phyloP scores from a whole-genome alignment of 2,888 invertebrate species.

The Acanthacorydalis orientalis region DNA sequence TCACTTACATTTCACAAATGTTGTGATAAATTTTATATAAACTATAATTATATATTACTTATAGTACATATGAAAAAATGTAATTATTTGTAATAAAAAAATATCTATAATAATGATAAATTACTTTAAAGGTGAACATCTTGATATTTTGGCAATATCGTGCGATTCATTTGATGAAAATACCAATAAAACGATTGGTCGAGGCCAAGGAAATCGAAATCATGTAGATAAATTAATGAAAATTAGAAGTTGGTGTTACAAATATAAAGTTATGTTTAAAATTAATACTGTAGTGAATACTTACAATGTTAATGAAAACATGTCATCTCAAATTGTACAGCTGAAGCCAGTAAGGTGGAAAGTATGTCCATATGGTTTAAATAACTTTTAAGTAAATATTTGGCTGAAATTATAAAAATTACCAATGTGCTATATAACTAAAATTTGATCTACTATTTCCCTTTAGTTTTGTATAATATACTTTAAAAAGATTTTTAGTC shows the following conservation, averaged over 20 bases:
- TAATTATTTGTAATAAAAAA: too few relatives aligned
- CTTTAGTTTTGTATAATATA: too few relatives aligned
- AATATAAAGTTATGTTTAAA: constrained; percentile 30
- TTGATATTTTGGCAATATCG: constrained; percentile 33
- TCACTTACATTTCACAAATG: too few relatives aligned
- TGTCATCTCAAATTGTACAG: constrained; percentile 23
- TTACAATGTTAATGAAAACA: constrained; percentile 29
- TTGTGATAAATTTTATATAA: too few relatives aligned
- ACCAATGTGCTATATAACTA: too few relatives aligned
- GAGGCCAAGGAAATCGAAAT: constrained; percentile 23
- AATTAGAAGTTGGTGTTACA: constrained; percentile 26
- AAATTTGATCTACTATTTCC: too few relatives aligned
- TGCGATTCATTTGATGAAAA: constrained; percentile 32
- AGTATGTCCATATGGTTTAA: constrained; percentile 8
- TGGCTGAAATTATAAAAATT: too few relatives aligned
- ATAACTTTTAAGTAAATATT: background rate
- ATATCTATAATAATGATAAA: too few relatives aligned
- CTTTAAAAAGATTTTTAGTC: too few relatives aligned
- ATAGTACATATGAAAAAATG: too few relatives aligned
- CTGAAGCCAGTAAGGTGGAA: constrained; percentile 27
- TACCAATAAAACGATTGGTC: constrained; percentile 28
- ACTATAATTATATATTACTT: too few relatives aligned
- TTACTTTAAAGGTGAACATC: constrained; percentile 14
- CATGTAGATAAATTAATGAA: constrained; percentile 25
- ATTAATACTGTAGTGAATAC: constrained; percentile 34